Evolutionary conservation across 2,797 vertebrate species (phyloP).

Genomic region (Microtus californicus): DNA sequence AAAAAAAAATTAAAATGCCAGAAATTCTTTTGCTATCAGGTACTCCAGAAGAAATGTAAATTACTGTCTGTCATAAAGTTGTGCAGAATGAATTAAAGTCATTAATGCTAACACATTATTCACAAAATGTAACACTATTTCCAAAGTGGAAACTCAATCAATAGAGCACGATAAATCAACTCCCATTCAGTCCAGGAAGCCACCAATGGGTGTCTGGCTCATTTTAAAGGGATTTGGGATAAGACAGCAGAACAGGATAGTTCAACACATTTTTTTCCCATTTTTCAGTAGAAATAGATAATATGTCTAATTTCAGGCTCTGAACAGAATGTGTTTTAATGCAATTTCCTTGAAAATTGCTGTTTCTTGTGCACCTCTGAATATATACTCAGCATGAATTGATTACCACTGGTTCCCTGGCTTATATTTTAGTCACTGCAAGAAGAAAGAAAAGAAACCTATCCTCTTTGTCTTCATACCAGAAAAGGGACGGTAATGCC

Average conservation of each 20-base stretch:
- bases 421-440: conserved; percentile 69
- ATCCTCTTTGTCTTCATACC: conserved; percentile 73
- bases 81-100: conserved; percentile 80
- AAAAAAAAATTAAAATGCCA: conserved; percentile 71
- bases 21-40: conserved; percentile 75
- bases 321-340: conserved; percentile 82
- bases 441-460: conserved; percentile 74
- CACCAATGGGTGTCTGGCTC: conserved; percentile 58
- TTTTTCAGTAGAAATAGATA: conserved; percentile 79
- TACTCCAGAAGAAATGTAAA: conserved; percentile 82
- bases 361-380: conserved; percentile 76
- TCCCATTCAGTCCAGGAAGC: conserved; percentile 71
- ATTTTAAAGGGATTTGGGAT: conserved; percentile 74
- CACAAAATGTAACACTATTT: conserved; percentile 75
- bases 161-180: conserved; percentile 80
- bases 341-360: conserved; percentile 79
- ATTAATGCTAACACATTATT: conserved; percentile 82
- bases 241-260: conserved; percentile 68
- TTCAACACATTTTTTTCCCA: conserved; percentile 75
- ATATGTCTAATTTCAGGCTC: conserved; percentile 82
- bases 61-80: conserved; percentile 82
- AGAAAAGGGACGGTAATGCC: conserved; percentile 50
- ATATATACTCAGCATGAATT: conserved; percentile 76
- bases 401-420: conserved; percentile 74
- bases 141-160: conserved; percentile 78